These are phyloP conservation scores for Alfaro cultratus DNA, from an alignment of 2,797 vertebrate genomes.

Conservation along the genomic window DNA sequence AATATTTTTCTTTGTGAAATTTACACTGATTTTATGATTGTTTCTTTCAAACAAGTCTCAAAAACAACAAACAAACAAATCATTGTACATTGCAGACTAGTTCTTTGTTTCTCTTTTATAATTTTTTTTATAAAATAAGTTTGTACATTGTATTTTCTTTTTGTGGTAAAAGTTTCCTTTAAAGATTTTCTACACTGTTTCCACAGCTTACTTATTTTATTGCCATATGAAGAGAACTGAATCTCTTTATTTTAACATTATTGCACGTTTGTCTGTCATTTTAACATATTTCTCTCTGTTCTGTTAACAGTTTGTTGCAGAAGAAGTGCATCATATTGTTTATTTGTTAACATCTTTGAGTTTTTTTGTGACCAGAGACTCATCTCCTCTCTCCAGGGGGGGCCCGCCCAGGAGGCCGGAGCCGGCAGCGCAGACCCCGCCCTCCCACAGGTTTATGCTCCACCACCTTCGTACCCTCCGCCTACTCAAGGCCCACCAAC, in stretches of 20 bases:
- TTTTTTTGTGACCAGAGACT: background rate
- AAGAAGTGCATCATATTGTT: constrained; percentile 6
- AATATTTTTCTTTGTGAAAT: background rate
- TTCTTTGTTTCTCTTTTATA: background rate
- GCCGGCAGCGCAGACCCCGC: constrained; percentile 77
- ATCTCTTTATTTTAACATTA: background rate
- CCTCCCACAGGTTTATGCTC: constrained; percentile 83
- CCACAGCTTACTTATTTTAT: background rate
- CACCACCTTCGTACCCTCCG: constrained; percentile 80
- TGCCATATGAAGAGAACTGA: background rate
- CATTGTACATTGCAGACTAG: background rate
- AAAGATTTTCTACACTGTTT: background rate
- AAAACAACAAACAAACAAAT: background rate
- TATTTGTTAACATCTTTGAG: constrained; percentile 32
- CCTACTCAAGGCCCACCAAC: constrained; percentile 78
- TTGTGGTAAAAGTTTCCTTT: background rate
- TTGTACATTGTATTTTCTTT: background rate
- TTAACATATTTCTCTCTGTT: background rate
- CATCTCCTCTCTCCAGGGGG: constrained; percentile 66
- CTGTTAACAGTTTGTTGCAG: background rate
- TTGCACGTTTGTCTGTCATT: background rate
- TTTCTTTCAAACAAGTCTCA: background rate
- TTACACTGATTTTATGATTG: background rate
- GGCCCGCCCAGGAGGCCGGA: constrained; percentile 78
- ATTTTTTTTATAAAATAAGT: background rate